A percentile compares a stretch with the other conserved stretches of the same genome.
These are phyloP conservation scores for Ectemnius cavifrons DNA, from an alignment of 2,888 invertebrate genomes.

Conservation along the genomic window DNA sequence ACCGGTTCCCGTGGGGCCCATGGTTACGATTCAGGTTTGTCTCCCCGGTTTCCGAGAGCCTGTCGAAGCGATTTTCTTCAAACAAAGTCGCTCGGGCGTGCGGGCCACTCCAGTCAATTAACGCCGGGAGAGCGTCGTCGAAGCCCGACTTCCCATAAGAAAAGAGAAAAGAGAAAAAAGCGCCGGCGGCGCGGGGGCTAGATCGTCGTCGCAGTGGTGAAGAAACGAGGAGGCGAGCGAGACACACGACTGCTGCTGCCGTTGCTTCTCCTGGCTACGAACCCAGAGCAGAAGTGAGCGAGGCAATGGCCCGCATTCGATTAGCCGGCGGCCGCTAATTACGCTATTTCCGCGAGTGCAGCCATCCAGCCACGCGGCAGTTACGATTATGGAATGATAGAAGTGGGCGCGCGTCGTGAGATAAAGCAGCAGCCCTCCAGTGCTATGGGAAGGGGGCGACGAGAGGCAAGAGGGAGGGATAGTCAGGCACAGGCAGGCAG, in stretches of 20 bases:
- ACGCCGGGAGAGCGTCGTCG: slow-evolving; percentile 50
- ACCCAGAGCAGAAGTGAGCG: not conserved
- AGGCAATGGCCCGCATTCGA: slow-evolving; percentile 39
- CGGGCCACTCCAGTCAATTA: slow-evolving; percentile 59
- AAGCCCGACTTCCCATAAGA: slow-evolving; percentile 9
- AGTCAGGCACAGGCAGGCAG: not conserved
- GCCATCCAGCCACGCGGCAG: slow-evolving; percentile 20
- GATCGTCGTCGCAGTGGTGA: slow-evolving; percentile 28
- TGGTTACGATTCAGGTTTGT: slow-evolving; percentile 63
- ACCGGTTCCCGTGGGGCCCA: slow-evolving; percentile 56
- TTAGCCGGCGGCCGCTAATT: slow-evolving; percentile 50
- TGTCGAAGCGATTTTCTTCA: slow-evolving; percentile 64
- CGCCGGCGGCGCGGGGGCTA: slow-evolving; percentile 25
- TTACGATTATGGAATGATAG: slow-evolving; percentile 43
- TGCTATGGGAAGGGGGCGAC: not conserved
- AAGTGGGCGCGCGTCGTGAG: slow-evolving; percentile 7
- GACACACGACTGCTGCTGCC: too few relatives aligned
- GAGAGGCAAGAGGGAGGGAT: slow-evolving; percentile 16
- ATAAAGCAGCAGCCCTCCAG: slow-evolving; percentile 7
- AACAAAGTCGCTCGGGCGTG: slow-evolving; percentile 60
- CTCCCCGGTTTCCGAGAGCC: slow-evolving; percentile 55
- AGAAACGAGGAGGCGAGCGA: slow-evolving; percentile 19
- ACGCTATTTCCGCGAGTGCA: slow-evolving; percentile 49
- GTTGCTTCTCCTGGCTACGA: too few relatives aligned
- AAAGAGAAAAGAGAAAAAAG: slow-evolving; percentile 5